These are phyloP conservation scores for Icerya purchasi DNA, from an alignment of 2,888 invertebrate species.

Conservation along the genomic window DNA sequence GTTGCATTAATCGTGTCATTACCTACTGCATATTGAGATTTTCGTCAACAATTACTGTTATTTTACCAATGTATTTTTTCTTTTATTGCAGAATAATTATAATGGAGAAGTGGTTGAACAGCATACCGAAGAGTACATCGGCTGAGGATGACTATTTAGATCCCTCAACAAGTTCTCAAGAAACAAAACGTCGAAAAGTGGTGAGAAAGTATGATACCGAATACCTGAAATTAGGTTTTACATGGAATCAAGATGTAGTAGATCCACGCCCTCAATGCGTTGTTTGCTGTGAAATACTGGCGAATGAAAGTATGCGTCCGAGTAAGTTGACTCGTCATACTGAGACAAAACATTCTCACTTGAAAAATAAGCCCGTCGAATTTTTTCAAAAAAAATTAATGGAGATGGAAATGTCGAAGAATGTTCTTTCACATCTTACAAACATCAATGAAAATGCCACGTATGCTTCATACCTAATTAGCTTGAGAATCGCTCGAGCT, in stretches of 20 bases:
- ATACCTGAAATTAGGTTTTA: background rate
- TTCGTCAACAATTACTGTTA: too few species aligned
- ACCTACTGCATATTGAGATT: too few species aligned
- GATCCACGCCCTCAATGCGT: background rate
- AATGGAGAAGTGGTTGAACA: too few species aligned
- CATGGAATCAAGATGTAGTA: background rate
- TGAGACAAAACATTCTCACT: constrained; percentile 3
- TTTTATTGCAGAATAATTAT: too few species aligned
- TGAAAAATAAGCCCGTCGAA: background rate
- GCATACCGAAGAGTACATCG: too few species aligned
- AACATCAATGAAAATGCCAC: constrained; percentile 1
- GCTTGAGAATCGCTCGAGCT: constrained; percentile 16
- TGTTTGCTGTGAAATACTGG: background rate
- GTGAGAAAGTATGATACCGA: background rate
- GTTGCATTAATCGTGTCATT: too few species aligned
- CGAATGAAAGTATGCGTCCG: background rate
- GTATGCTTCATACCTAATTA: constrained; percentile 6
- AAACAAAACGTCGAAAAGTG: too few species aligned
- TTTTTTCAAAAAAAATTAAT: constrained; percentile 1
- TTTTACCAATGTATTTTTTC: too few species aligned
- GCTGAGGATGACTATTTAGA: too few species aligned
- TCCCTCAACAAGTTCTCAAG: too few species aligned
- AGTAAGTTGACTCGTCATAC: constrained; percentile 2
- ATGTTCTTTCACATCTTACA: background rate
- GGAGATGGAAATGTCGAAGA: constrained; percentile 1